Evolutionary conservation across 2,888 invertebrate genomes (phyloP), one percentile per base, ranked within the genome.

Genomic region (Drosophila barbarae): DNA sequence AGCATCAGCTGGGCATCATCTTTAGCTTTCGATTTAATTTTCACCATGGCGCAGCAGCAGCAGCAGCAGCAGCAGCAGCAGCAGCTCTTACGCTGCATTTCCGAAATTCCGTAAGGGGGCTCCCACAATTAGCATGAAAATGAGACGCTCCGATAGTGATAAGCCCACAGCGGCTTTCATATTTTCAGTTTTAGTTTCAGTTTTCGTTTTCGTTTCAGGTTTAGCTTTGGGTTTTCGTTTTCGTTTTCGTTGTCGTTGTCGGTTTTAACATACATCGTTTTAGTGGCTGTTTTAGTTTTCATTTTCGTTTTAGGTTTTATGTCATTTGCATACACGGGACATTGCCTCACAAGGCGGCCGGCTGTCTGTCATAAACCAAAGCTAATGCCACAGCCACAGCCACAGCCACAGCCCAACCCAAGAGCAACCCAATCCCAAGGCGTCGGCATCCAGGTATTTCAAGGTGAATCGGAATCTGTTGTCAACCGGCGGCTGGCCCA

Each of bases 71-170:
- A 52, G 6, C 54, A 55, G 49, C 65, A 26, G 3, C 10, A n/a
- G 61, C 50, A 38, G 7, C 60, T 72, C 68, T 42, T 57, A 12
- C 8, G 50, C 51, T 72, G 76, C 79, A 81, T 82, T 84, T 84
- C 80, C 76, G 68, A 79, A 82, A 79, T 79, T 78, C 77, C 81
- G 73, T 74, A 76, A 72, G 67, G 67, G 54, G 54, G 30, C 51
- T 60, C 41, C 65, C 60, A 77, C 44, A 81, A 80, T 78, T 78
- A 80, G 80, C 77, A 78, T 78, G 66, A 78, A 77, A 83, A 78
- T 83, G 59, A 57, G 60, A 55, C 67, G 80, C 72, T 53, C 18
- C 36, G 55, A 18, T 56, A 30, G 55, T 56, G 57, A 57, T 57
- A 57, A 57, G 51, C 44, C 58, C 32, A 15, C 23, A 18, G 41